Base-by-base conservation (phyloP, 2,888 invertebrate genomes). In the Apodemia zela region DNA sequence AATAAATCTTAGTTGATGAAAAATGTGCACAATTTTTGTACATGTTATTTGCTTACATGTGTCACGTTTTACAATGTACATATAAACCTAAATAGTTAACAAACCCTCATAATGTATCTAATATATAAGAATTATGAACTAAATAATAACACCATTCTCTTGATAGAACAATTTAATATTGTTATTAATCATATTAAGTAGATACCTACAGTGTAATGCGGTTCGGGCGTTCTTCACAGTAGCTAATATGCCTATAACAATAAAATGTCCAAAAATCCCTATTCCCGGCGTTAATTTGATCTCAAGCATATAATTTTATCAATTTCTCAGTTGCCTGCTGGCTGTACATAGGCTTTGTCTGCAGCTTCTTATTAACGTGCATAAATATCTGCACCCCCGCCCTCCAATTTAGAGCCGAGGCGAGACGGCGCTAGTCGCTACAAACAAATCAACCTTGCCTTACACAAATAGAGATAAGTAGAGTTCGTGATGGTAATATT, bases 351-450 rank as follows among this genome's bases (percentile, higher is more conserved):
- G 84, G 85, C 82, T 82, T 79, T 81, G 84, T 81, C 81, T 85
- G 80, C 77, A 76, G 80, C 76, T 82, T 81, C 84, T 87, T 88
- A 88, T 87, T 88, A 88, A 87, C 84, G 85, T 81, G 81, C 88
- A 87, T 89, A 89, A 89, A 88, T 87, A 88, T 86, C 82, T 79
- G 76, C 73, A 75, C 77, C 80, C 75, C 79, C 77, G 73, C 77
- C 80, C 72, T 75, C 78, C 78, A 82, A 82, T 83, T 82, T 82
- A 78, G 72, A 73, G 68, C 72, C 72, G 68, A 64, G 63, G 67
- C 74, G 73, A 76, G 75, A 75, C 78, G 76, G 73, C 75, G 80
- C 71, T 79, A 74, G 76, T 73, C 75, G 80, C 71, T 79, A 74
- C 70, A 74, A 83, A 81, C 81, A 84, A 84, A 85, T 84, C 83